Percentiles rank a stretch among this genome's conserved stretches.
These are phyloP conservation scores for Tillus elongatus DNA, from an alignment of 2,888 invertebrate species.

Conservation along the genomic window DNA sequence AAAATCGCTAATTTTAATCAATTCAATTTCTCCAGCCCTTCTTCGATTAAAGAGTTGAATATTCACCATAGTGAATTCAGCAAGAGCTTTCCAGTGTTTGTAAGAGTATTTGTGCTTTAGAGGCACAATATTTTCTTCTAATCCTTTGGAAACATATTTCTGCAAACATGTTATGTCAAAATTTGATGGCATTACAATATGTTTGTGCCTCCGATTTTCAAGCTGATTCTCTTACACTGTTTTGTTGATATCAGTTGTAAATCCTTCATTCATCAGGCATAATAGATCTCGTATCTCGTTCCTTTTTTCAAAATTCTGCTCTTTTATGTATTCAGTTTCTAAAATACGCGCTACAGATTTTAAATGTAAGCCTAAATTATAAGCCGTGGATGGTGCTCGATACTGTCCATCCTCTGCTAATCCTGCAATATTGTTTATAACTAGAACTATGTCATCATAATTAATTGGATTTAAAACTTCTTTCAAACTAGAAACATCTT, in stretches of 20 bases:
- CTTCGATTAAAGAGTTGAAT: constrained; percentile 15
- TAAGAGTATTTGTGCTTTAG: constrained; percentile 10
- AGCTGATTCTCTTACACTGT: constrained; percentile 8
- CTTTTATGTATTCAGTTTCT: too few species aligned
- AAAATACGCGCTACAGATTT: too few species aligned
- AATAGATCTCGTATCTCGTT: too few species aligned
- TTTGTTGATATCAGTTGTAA: constrained; percentile 10
- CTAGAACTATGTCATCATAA: constrained; percentile 8
- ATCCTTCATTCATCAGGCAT: too few species aligned
- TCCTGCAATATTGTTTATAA: constrained; percentile 6
- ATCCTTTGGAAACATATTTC: constrained; percentile 7
- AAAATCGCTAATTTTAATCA: constrained; percentile 8
- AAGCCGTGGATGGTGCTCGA: too few species aligned
- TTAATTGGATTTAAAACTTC: constrained; percentile 5
- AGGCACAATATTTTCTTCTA: neutral
- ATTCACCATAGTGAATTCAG: constrained; percentile 8
- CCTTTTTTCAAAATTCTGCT: too few species aligned
- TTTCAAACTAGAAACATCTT: constrained; percentile 7
- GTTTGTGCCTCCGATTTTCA: constrained; percentile 12
- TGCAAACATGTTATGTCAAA: constrained; percentile 12
- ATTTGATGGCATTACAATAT: constrained; percentile 10
- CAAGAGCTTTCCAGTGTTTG: constrained; percentile 9
- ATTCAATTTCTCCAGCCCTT: constrained; percentile 13
- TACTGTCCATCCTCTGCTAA: too few species aligned
- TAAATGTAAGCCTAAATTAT: too few species aligned